A percentile compares a stretch with the other conserved stretches of the same genome.
Evolutionary conservation across 1,140 invertebrate genomes (phyloP).

Genomic region (Trichonephila inaurata): DNA sequence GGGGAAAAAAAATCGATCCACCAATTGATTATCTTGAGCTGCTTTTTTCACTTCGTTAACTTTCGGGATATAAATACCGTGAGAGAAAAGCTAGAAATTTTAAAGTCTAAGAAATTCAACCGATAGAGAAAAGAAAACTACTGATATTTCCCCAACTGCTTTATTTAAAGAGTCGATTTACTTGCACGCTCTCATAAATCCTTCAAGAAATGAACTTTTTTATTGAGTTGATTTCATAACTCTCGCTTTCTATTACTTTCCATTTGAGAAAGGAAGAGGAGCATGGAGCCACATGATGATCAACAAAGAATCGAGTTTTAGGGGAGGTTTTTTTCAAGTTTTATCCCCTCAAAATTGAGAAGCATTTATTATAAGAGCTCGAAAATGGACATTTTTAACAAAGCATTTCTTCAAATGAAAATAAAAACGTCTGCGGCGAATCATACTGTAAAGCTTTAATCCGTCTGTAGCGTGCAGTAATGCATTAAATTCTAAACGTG

Average conservation of each 20-base stretch:
- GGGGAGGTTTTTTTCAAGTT: background rate
- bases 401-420: too few relatives aligned
- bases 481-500: too few relatives aligned
- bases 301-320: too few relatives aligned
- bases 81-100: background rate
- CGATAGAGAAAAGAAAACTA: background rate
- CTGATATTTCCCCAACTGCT: background rate
- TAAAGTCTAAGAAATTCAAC: background rate
- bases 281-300: background rate
- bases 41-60: background rate
- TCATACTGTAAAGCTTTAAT: too few relatives aligned
- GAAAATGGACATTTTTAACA: background rate
- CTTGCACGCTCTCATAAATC: background rate
- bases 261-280: background rate
- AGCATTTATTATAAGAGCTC: background rate
- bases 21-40: slow-evolving; percentile 1
- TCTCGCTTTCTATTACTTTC: background rate
- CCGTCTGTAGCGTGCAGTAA: too few relatives aligned
- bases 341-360: background rate
- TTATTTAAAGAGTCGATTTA: slow-evolving; percentile 6
- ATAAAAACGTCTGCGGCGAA: too few relatives aligned
- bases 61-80: background rate
- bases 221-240: background rate
- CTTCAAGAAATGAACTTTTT: slow-evolving; percentile 3
- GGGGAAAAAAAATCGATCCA: background rate